Evolutionary conservation across 2,888 invertebrate genomes (phyloP), one percentile per base, ranked within the genome.

Genomic region (Andrena hattorfiana): DNA sequence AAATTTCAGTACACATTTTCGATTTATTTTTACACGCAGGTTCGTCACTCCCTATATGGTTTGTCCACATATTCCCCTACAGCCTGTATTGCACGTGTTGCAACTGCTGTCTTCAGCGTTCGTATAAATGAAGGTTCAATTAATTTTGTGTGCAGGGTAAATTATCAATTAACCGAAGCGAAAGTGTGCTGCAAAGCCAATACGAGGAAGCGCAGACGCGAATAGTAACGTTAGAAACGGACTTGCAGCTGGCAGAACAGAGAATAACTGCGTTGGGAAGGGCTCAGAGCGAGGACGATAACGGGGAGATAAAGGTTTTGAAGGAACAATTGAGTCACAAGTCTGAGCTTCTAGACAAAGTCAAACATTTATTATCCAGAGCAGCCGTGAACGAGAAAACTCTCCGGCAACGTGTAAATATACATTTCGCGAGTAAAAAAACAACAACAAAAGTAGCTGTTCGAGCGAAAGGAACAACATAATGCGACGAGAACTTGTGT

Each of bases 381-480:
- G 96, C 96, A 5, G 96, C 96, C 0, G 94, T 95, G 10, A 96
- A 96, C 89, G 96, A 96, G 89, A 96, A 96, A 88, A 94, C 95
- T 16, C 93, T 96, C 54, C 94, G 96, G 35, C 95, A 96, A 87
- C 95, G 96, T 94, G 96, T 96, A 89, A 89, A 86, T 89, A 84
- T 68, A 75, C 26, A 68, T 74, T 74, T 62, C 28, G 8, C 1
- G 2, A 48, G 63, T 35, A 30, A 16, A 48, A 23, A 42, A 67
- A 48, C n/a, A 67, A 30, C 35, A 68, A 49, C 10, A 28, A 56
- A n/a, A 51, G 16, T 35, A 28, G 10, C 13, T 56, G 32, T 32
- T 71, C n/a, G 23, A 42, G 35, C 10, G 60, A 51, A 62, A 74
- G 26, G 48, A 78, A 70, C n/a, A 64, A 32, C 10, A 63, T 56